Percentiles rank a stretch among this genome's conserved stretches.
phyloP scores from a whole-genome alignment of 2,113 vertebrate species.

The Corydoras sp. region DNA sequence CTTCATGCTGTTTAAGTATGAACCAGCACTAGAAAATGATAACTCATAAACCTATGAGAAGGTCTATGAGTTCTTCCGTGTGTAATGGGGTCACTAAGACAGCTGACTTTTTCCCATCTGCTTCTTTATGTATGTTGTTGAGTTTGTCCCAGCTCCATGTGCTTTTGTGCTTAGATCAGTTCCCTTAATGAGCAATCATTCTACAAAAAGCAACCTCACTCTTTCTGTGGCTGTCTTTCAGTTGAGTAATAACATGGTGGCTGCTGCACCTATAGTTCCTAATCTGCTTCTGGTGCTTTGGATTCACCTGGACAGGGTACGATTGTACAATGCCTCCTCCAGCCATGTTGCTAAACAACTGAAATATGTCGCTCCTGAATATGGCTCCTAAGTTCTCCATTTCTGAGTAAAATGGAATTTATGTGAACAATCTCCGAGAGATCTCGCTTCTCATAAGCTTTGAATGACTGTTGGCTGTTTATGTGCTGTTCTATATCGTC shows the following conservation, averaged over 20 bases:
- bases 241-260: conserved; percentile 51
- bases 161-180: conserved; percentile 51
- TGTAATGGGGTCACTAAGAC: conserved; percentile 19
- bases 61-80: conserved; percentile 6
- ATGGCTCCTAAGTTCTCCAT: conserved; percentile 41
- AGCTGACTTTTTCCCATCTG: conserved; percentile 55
- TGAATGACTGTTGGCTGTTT: conserved; percentile 38
- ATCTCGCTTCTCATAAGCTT: conserved; percentile 29
- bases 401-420: conserved; percentile 23
- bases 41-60: not conserved
- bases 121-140: conserved; percentile 60
- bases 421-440: conserved; percentile 4
- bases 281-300: conserved; percentile 26
- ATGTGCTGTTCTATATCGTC: conserved; percentile 35
- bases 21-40: conserved; percentile 11
- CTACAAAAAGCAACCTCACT: conserved; percentile 36
- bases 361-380: conserved; percentile 43
- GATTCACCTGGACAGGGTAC: conserved; percentile 46
- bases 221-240: conserved; percentile 38
- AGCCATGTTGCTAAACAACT: conserved; percentile 45
- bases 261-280: conserved; percentile 44
- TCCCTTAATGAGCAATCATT: conserved; percentile 52
- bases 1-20: no score
- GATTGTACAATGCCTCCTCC: conserved; percentile 53
- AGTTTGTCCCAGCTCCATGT: conserved; percentile 54